Percentiles rank a stretch among this genome's conserved stretches.
Evolutionary conservation across 2,888 invertebrate genomes (phyloP).

Genomic region (Eupithecia abbreviata): DNA sequence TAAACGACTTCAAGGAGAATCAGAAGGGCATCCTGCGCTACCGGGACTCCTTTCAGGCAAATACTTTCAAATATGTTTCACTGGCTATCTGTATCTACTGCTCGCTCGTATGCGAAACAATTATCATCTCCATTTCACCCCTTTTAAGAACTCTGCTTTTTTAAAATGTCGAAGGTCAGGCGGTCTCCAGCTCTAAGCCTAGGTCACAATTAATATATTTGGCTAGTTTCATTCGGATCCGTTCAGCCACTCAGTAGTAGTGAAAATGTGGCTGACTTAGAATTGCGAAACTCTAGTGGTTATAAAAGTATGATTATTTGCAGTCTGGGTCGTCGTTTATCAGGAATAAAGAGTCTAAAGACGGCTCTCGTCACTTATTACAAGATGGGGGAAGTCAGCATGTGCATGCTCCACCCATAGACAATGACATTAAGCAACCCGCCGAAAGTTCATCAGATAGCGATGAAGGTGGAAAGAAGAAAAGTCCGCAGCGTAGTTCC

Average conservation of each 20-base stretch:
- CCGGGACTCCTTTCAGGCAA: conserved; percentile 45
- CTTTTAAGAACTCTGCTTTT: background rate
- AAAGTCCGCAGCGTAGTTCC: background rate
- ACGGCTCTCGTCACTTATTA: background rate
- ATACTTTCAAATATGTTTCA: background rate
- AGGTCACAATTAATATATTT: background rate
- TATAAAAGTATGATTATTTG: background rate
- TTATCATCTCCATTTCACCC: background rate
- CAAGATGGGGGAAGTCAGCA: background rate
- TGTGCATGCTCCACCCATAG: background rate
- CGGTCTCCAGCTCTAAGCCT: too few species aligned
- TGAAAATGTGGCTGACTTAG: background rate
- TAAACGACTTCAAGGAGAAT: conserved; percentile 45
- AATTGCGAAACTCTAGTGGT: background rate
- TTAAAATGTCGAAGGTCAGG: too few species aligned
- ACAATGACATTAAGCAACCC: background rate
- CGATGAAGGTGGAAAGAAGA: background rate
- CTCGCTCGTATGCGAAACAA: background rate
- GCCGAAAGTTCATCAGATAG: background rate
- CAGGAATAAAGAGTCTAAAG: background rate
- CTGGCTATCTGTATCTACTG: background rate
- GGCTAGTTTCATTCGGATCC: background rate
- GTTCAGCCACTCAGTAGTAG: background rate
- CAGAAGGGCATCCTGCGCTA: conserved; percentile 52
- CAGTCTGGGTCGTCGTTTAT: background rate